These are phyloP conservation scores for Tholera decimalis DNA, from an alignment of 2,888 invertebrate genomes.

Conservation along the genomic window DNA sequence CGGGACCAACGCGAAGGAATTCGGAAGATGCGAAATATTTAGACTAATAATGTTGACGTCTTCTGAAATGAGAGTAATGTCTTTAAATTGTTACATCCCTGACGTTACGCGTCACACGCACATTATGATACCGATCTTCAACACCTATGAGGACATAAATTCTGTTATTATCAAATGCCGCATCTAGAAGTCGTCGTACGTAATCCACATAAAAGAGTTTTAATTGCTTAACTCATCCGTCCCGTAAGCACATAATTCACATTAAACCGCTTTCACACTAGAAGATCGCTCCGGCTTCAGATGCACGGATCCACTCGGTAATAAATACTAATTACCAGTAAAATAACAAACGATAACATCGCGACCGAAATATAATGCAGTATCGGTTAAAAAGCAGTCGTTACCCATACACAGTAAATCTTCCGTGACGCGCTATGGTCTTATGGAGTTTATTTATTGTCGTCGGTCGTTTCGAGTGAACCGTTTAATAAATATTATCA, in stretches of 20 bases:
- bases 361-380: slow-evolving; percentile 80
- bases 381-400: slow-evolving; percentile 79
- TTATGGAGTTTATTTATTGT: slow-evolving; percentile 88
- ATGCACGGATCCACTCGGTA: slow-evolving; percentile 77
- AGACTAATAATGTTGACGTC: slow-evolving; percentile 32
- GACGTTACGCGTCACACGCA: slow-evolving; percentile 14
- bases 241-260: slow-evolving; percentile 85
- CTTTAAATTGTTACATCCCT: slow-evolving; percentile 12
- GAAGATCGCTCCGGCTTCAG: slow-evolving; percentile 74
- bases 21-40: slow-evolving; percentile 52
- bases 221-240: slow-evolving; percentile 88
- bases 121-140: slow-evolving; percentile 68
- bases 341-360: slow-evolving; percentile 89
- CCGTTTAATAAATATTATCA: slow-evolving; percentile 91
- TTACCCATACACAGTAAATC: slow-evolving; percentile 88
- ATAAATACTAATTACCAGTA: slow-evolving; percentile 91
- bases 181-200: slow-evolving; percentile 81
- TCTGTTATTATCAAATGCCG: slow-evolving; percentile 80
- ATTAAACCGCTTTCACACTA: slow-evolving; percentile 83
- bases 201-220: slow-evolving; percentile 83
- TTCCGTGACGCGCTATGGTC: slow-evolving; percentile 88
- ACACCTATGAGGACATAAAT: slow-evolving; percentile 83
- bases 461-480: slow-evolving; percentile 86
- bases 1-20: slow-evolving; percentile 58
- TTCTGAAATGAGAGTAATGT: slow-evolving; percentile 45